A percentile compares a stretch with the other conserved stretches of the same genome.
Evolutionary conservation across 1,140 invertebrate species (phyloP).

Genomic region (Tetramorium alpestre): DNA sequence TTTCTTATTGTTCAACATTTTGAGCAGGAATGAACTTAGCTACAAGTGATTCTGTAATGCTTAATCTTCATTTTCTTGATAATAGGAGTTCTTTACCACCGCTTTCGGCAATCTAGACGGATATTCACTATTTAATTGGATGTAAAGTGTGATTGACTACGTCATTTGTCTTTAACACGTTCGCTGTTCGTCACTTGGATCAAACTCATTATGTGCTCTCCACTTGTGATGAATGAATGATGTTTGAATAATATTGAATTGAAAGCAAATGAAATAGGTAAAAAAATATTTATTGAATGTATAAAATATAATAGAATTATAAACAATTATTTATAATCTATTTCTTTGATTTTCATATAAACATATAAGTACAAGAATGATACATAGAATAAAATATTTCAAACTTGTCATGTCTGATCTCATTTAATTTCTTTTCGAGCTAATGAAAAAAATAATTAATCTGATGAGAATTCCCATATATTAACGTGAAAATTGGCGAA

Average conservation of each 20-base stretch:
- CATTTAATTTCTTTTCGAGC: background rate
- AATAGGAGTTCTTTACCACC: background rate
- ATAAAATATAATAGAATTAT: background rate
- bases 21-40: background rate
- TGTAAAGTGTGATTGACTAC: conserved; percentile 53
- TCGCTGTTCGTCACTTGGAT: conserved; percentile 35
- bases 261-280: background rate
- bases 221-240: conserved; percentile 14
- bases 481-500: background rate
- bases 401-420: background rate
- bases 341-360: background rate
- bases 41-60: background rate
- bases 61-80: conserved; percentile 32
- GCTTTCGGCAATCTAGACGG: background rate
- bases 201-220: conserved; percentile 17
- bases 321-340: background rate
- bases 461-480: background rate
- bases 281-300: background rate
- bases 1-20: background rate
- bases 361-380: background rate
- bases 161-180: conserved; percentile 55
- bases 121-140: conserved; percentile 42
- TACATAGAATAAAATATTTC: background rate
- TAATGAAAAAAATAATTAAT: conserved; percentile 29
- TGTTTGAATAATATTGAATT: conserved; percentile 8